phyloP scores from a whole-genome alignment of 92 coral and sea anemone genomes.

The Micromussa lordhowensis region DNA sequence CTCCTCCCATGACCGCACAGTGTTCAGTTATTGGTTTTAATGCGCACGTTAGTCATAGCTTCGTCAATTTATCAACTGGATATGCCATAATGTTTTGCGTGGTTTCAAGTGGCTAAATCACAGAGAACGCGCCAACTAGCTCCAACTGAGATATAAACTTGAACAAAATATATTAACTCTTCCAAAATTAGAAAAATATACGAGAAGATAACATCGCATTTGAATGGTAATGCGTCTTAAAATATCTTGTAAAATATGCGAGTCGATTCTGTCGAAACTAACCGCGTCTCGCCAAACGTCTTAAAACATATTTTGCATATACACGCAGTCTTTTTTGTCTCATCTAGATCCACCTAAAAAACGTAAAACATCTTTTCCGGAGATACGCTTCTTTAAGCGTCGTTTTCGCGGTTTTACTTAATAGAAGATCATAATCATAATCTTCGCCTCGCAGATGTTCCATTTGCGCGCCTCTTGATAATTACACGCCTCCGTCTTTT shows the following conservation, averaged over 20 bases:
- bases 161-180: neutral
- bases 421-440: neutral
- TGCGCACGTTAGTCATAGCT: neutral
- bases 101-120: neutral
- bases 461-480: neutral
- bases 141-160: neutral
- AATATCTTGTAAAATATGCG: neutral
- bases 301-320: neutral
- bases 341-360: neutral
- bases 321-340: neutral
- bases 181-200: neutral
- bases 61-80: neutral
- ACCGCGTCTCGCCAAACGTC: neutral
- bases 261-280: neutral
- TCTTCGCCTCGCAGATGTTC: slow-evolving; percentile 7
- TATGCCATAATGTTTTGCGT: neutral
- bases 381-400: neutral
- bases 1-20: neutral
- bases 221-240: neutral
- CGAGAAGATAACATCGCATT: neutral
- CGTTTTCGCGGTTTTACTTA: slow-evolving; percentile 7
- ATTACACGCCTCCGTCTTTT: neutral
- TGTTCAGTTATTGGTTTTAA: neutral
- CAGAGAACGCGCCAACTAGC: neutral
- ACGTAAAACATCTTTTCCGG: neutral